Base-by-base conservation (phyloP, 2,113 vertebrate genomes). In the Charina bottae region DNA sequence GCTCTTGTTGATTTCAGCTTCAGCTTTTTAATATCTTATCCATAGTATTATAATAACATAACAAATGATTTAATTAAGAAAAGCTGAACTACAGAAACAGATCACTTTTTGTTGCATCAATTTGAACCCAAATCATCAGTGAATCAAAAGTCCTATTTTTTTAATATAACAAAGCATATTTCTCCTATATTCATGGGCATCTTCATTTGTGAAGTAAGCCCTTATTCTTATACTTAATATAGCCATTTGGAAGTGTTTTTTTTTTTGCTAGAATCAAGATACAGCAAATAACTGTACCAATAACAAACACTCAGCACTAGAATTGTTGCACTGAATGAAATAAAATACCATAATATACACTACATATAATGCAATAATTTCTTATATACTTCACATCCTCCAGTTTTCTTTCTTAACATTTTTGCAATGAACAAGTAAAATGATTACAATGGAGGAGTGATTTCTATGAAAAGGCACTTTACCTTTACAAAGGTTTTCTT, bases 341-440 rank as follows among this genome's bases (percentile, higher is more conserved):
- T 94, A 96, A 97, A 97, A 97, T 97, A 95, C 94, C 94, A 85
- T 95, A 96, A 97, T 96, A 96, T 93, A 95, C 94, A 91, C 96
- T 96, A 95, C 95, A 96, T 94, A 93, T 96, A 97, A 97, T 7
- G 7, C 72, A 78, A 78, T 96, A 94, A 91, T 93, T 96, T 95
- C 95, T 96, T 95, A 96, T 97, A 97, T 96, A 95, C 93, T 96
- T 93, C 92, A 96, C 95, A 95, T 96, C 93, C 92, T 94, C 90
- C 17, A 93, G 85, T 90, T 93, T 92, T 96, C 92, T 91, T 94
- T 92, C 89, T 90, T 92, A 93, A 92, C 95, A 95, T 78, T 94
- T 97, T 92, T 96, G 89, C 93, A 95, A 95, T 23, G 93, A 96
- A 91, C 89, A 90, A 96, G 95, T 96, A 97, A 95, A 94, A 93